A percentile compares a stretch with the other conserved stretches of the same genome.
Conservation (phyloP, 2,113 vertebrate species). For the Perccottus glenii region DNA sequence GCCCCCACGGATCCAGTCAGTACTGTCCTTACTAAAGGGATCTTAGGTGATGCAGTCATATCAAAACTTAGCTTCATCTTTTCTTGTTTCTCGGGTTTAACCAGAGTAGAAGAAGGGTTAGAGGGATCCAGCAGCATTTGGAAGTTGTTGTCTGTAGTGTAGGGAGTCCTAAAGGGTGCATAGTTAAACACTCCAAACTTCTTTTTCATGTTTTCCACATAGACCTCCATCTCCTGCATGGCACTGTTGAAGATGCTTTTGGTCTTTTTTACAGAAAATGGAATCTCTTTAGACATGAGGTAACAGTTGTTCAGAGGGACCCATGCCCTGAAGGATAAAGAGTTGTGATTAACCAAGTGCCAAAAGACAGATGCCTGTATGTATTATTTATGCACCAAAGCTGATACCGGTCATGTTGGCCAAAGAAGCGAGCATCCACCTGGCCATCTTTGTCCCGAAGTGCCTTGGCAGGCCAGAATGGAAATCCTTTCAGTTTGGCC, state of each 20-base stretch:
- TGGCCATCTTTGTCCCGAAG: constrained; percentile 96
- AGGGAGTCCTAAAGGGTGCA: constrained; percentile 95
- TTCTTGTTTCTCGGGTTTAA: constrained; percentile 91
- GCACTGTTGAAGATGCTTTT: constrained; percentile 99
- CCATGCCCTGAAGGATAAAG: constrained; percentile 95
- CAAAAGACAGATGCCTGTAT: not conserved
- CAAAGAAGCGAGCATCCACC: constrained; percentile 97
- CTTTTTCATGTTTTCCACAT: constrained; percentile 96
- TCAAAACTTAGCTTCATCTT: constrained; percentile 97
- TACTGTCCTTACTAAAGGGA: constrained; percentile 88
- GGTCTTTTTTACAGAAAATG: constrained; percentile 99
- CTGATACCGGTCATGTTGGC: constrained; percentile 93
- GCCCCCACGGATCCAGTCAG: constrained; percentile 72
- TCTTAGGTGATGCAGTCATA: constrained; percentile 97
- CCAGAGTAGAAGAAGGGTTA: constrained; percentile 90
- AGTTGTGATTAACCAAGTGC: constrained; percentile 81
- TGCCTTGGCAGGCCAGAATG: constrained; percentile 99
- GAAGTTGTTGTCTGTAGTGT: constrained; percentile 95
- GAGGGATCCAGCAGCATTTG: constrained; percentile 94
- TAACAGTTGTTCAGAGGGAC: constrained; percentile 99
- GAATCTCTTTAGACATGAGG: constrained; percentile 99
- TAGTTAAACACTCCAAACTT: constrained; percentile 98
- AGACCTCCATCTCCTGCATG: constrained; percentile 99
- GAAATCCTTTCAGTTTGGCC: constrained; percentile 98
- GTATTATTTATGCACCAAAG: not conserved